Conservation (phyloP, 2,113 vertebrate genomes). For the Mirounga angustirostris region DNA sequence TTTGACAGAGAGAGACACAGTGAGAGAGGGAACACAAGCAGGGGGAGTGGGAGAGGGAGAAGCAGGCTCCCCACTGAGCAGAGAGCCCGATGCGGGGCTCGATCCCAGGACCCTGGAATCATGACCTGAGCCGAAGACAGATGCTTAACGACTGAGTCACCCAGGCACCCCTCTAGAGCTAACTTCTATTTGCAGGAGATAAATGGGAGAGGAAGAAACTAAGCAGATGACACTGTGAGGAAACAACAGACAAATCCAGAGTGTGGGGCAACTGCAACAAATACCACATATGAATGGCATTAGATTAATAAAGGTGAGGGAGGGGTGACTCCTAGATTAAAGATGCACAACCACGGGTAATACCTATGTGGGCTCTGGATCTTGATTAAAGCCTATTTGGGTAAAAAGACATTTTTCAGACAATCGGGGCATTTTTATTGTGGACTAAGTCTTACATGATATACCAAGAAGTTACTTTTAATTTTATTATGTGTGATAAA, state of each 20-base stretch:
- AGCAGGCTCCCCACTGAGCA: too few relatives aligned
- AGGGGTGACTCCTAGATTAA: not conserved
- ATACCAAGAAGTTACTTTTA: not conserved
- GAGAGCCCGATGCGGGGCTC: too few relatives aligned
- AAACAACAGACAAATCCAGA: not conserved
- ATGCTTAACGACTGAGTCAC: too few relatives aligned
- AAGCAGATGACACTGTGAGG: not conserved
- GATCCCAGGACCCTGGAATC: too few relatives aligned
- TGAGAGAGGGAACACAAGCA: too few relatives aligned
- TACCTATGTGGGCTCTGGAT: not conserved
- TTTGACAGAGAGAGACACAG: too few relatives aligned
- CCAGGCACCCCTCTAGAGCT: not conserved
- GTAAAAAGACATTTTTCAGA: not conserved
- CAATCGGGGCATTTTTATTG: not conserved
- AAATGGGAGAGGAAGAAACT: not conserved
- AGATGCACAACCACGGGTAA: not conserved
- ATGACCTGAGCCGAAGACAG: too few relatives aligned
- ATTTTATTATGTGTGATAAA: not conserved
- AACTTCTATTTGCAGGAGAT: not conserved
- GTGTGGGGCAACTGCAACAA: not conserved
- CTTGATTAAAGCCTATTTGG: not conserved
- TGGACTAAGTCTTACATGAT: not conserved
- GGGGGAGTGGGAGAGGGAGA: too few relatives aligned
- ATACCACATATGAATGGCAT: not conserved
- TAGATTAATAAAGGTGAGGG: not conserved